phyloP scores from a whole-genome alignment of 1,140 invertebrate species.

The Musca vetustissima region DNA sequence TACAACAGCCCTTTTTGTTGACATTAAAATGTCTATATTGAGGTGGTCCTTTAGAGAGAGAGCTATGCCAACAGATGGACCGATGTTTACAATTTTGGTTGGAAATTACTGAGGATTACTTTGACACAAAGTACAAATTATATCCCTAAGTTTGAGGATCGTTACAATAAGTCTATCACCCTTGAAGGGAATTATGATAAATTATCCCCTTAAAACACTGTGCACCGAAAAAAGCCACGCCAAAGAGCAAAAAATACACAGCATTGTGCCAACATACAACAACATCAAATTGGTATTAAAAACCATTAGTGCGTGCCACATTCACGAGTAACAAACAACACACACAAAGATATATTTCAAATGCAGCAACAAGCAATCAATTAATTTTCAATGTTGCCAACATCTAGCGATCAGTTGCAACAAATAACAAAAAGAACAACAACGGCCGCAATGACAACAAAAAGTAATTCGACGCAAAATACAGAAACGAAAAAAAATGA shows the following conservation, averaged over 20 bases:
- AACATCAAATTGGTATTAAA: constrained; percentile 7
- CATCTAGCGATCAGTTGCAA: neutral
- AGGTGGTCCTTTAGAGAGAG: too few relatives aligned
- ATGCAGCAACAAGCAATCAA: constrained; percentile 2
- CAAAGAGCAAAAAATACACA: neutral
- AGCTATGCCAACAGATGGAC: too few relatives aligned
- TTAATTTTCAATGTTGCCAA: constrained; percentile 21
- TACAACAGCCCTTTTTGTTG: too few relatives aligned
- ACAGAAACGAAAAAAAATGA: neutral
- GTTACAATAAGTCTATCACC: too few relatives aligned
- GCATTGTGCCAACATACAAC: too few relatives aligned
- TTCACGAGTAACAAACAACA: neutral
- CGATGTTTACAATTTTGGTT: too few relatives aligned
- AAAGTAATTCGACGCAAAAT: neutral
- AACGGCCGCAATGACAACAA: neutral
- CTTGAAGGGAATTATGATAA: too few relatives aligned
- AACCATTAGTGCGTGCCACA: constrained; percentile 21
- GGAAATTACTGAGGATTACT: too few relatives aligned
- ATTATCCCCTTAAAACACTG: neutral
- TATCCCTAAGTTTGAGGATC: too few relatives aligned
- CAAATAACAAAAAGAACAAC: neutral
- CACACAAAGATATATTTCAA: too few relatives aligned
- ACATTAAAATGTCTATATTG: too few relatives aligned
- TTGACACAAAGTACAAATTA: too few relatives aligned
- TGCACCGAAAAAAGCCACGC: neutral